phyloP scores from a whole-genome alignment of 2,113 vertebrate genomes.

The Oreocharis arfaki region DNA sequence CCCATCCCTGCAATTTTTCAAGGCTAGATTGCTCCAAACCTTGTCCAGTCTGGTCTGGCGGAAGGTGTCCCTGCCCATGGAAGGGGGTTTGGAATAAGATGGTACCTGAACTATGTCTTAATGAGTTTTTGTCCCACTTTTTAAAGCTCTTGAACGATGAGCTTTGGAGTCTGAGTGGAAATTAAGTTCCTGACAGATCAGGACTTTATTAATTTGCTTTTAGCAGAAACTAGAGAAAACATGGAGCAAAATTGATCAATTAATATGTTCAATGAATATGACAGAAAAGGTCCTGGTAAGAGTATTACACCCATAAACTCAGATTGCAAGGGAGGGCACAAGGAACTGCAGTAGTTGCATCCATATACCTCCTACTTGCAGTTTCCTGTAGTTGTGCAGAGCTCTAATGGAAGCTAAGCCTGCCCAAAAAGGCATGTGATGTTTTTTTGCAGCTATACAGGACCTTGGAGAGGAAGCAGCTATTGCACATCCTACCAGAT shows the following conservation, averaged over 20 bases:
- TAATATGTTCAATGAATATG: neutral
- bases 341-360: neutral
- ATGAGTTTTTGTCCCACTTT: neutral
- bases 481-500: neutral
- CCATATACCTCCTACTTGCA: neutral
- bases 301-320: neutral
- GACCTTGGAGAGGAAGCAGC: neutral
- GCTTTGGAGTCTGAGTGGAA: neutral
- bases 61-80: neutral
- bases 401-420: neutral
- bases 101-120: fast-evolving
- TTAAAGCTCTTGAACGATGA: neutral
- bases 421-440: neutral
- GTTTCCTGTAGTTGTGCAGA: neutral
- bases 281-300: neutral
- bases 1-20: neutral
- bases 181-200: neutral
- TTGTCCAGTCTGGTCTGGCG: neutral
- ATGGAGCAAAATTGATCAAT: neutral
- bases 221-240: neutral
- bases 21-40: neutral
- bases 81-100: neutral
- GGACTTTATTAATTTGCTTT: neutral
- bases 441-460: neutral
- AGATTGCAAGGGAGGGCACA: neutral